Evolutionary conservation across 1,140 invertebrate species (phyloP), one percentile per base, ranked within the genome.

Genomic region (Brachystomella parvula): DNA sequence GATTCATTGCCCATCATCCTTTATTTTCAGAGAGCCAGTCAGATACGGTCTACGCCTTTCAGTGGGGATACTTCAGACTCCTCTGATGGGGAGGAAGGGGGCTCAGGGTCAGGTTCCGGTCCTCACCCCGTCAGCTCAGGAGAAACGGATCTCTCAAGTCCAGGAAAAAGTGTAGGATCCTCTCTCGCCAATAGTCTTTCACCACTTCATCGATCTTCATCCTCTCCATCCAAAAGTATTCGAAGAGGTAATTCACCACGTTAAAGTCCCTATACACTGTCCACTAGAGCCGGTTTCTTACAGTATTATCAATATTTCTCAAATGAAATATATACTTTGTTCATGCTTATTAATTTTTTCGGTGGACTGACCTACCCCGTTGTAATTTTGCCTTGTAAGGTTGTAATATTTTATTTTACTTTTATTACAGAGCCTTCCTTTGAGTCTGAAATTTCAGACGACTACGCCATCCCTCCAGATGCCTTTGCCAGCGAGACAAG

Each of bases 401-500:
- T 47, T 2, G n/a, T 47, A 15, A 15, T 47, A 47, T 47, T 15
- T 15, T 47, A n/a, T n/a, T n/a, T n/a, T n/a, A n/a, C n/a, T n/a
- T n/a, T n/a, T n/a, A n/a, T 66, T 71, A 75, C 82, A 92, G 90
- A 93, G 80, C 89, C 89, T 71, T 95, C 91, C 62, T 87, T 92
- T 78, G 89, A 93, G 79, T 95, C 92, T 47, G 92, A 92, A 64
- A 85, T 93, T 78, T 95, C 92, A 24, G 92, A 96, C 77, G 94
- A 97, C 81, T 96, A 97, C 79, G 93, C 92, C 28, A 88, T 96
- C 73, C 94, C 94, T 24, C 94, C 94, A 19, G 94, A 96, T 79
- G 92, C 93, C 1, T 80, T 90, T 12, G 89, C 89, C 29, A 83
- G 84, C 71, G 85, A 77, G 68, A 76, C 85, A 31, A 87, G 86